phyloP scores from a whole-genome alignment of 2,797 vertebrate species.

The Karalla daura region DNA sequence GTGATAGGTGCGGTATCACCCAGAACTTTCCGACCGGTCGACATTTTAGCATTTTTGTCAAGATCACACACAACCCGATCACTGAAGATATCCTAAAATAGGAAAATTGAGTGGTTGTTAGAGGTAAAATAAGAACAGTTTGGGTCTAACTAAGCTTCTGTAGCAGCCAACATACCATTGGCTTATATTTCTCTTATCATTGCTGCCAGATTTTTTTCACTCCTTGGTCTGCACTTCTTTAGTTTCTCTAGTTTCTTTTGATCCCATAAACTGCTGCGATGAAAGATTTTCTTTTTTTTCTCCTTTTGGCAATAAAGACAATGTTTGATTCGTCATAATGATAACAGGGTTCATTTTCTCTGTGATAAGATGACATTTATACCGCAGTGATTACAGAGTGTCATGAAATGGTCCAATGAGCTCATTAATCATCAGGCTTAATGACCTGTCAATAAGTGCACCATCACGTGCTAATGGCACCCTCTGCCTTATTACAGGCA shows the following conservation, averaged over 20 bases:
- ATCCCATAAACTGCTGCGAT: neutral
- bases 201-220: neutral
- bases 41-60: neutral
- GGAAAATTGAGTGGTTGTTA: neutral
- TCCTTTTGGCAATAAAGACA: neutral
- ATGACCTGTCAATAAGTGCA: neutral
- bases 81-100: conserved; percentile 4
- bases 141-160: neutral
- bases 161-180: neutral
- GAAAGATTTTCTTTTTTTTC: neutral
- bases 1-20: conserved; percentile 19
- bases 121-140: neutral
- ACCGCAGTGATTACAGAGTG: neutral
- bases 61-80: neutral
- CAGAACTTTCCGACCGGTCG: neutral
- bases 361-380: conserved; percentile 5
- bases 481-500: conserved; percentile 2
- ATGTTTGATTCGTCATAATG: neutral
- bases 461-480: neutral
- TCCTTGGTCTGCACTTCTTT: neutral
- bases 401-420: neutral
- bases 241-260: neutral
- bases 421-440: neutral
- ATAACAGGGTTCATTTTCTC: neutral
- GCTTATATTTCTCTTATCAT: neutral